These are phyloP conservation scores for Entomobrya multifasciata DNA, from an alignment of 2,888 invertebrate genomes.

Conservation along the genomic window DNA sequence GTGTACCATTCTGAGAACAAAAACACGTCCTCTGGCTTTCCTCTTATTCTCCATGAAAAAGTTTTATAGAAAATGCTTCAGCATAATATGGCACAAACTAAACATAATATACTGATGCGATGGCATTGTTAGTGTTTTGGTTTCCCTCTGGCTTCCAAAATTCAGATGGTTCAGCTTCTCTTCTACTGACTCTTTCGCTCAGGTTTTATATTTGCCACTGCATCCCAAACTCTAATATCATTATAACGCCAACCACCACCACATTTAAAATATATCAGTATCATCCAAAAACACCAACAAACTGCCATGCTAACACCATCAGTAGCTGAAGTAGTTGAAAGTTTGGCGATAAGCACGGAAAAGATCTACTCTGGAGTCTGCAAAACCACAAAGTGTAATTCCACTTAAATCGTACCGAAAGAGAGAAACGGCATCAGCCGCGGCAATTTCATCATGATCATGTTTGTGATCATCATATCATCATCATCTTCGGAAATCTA, in stretches of 20 bases:
- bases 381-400: constrained; percentile 61
- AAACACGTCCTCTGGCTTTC: neutral
- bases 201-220: neutral
- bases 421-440: constrained; percentile 27
- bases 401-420: constrained; percentile 51
- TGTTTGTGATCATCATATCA: constrained; percentile 52
- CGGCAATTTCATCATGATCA: no score
- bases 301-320: neutral
- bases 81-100: no score
- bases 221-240: constrained; percentile 4
- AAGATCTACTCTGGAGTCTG: constrained; percentile 8
- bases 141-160: constrained; percentile 34
- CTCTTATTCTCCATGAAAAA: no score
- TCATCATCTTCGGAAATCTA: constrained; percentile 35
- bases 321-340: constrained; percentile 41
- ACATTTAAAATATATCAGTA: constrained; percentile 14
- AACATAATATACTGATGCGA: no score
- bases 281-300: neutral
- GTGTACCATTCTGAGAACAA: neutral
- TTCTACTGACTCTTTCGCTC: neutral
- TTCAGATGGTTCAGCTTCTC: neutral
- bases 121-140: constrained; percentile 7
- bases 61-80: no score
- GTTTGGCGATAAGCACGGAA: constrained; percentile 32
- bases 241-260: no score